A percentile compares a stretch with the other conserved stretches of the same genome.
Conservation (phyloP, 2,888 invertebrate species). For the Anaspis maculata region DNA sequence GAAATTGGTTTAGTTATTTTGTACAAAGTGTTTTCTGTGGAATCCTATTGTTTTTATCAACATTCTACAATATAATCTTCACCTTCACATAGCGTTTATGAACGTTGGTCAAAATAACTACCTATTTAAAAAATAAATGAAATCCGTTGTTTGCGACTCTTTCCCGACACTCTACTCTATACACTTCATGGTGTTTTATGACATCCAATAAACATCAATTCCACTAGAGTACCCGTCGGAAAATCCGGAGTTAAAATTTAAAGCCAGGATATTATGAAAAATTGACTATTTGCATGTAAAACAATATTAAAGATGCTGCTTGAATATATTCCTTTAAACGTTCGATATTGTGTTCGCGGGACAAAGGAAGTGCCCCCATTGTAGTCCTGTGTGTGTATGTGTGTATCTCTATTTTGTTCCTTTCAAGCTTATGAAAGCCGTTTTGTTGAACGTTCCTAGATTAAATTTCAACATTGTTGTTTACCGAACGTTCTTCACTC, state of each 20-base stretch:
- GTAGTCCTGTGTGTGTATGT: conserved; percentile 7
- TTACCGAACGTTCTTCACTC: conserved; percentile 6
- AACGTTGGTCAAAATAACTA: too few species aligned
- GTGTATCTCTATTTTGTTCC: conserved; percentile 15
- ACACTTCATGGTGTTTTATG: too few species aligned
- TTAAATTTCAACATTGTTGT: conserved; percentile 16
- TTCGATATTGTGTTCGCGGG: conserved; percentile 12
- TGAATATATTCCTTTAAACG: conserved; percentile 16
- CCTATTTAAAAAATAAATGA: too few species aligned
- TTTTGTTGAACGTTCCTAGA: conserved; percentile 14
- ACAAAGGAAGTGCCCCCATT: conserved; percentile 14
- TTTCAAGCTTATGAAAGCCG: conserved; percentile 14
- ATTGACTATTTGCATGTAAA: conserved; percentile 16
- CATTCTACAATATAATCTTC: too few species aligned
- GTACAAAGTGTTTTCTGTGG: too few species aligned
- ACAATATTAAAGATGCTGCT: conserved; percentile 15
- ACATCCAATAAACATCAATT: neutral
- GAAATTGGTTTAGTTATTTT: too few species aligned
- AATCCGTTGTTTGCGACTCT: too few species aligned
- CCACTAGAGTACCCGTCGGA: neutral
- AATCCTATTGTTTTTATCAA: too few species aligned
- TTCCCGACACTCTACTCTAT: too few species aligned
- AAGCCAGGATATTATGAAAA: too few species aligned
- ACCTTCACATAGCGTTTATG: too few species aligned
- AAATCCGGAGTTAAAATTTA: neutral